Conservation (phyloP, 2,797 vertebrate genomes). For the Mastacembelus armatus region DNA sequence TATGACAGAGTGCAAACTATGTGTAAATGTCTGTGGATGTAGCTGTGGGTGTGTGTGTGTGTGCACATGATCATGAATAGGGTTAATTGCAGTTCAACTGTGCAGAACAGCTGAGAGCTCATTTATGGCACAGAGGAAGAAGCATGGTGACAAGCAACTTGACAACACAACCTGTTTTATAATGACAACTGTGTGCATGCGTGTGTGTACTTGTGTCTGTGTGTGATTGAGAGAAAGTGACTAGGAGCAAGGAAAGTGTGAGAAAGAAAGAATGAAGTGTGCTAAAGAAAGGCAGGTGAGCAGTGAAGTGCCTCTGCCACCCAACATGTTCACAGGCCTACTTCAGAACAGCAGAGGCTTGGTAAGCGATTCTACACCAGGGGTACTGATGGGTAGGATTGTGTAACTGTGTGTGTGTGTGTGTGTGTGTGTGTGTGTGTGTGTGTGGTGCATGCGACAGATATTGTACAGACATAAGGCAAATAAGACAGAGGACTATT, state of each 20-base stretch:
- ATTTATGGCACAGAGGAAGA: constrained; percentile 80
- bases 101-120: constrained; percentile 85
- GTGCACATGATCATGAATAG: constrained; percentile 22
- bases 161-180: constrained; percentile 83
- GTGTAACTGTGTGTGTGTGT: constrained; percentile 34
- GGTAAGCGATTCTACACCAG: constrained; percentile 64
- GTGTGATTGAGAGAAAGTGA: constrained; percentile 37
- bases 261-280: constrained; percentile 65
- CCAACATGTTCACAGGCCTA: constrained; percentile 74
- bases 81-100: constrained; percentile 85
- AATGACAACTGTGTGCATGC: constrained; percentile 70
- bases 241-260: constrained; percentile 47
- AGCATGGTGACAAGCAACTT: constrained; percentile 80
- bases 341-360: constrained; percentile 72
- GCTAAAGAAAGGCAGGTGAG: constrained; percentile 83
- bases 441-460: too few relatives aligned
- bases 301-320: constrained; percentile 65
- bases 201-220: constrained; percentile 42
- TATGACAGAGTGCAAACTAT: constrained; percentile 72
- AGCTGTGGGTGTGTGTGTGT: not conserved
- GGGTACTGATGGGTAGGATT: constrained; percentile 63
- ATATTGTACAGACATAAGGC: constrained; percentile 42
- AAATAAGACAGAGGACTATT: constrained; percentile 50
- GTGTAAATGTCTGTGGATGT: constrained; percentile 44
- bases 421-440: constrained; percentile 21